Conservation (phyloP, 1,140 invertebrate species). For the Lordiphosa clarofinis region DNA sequence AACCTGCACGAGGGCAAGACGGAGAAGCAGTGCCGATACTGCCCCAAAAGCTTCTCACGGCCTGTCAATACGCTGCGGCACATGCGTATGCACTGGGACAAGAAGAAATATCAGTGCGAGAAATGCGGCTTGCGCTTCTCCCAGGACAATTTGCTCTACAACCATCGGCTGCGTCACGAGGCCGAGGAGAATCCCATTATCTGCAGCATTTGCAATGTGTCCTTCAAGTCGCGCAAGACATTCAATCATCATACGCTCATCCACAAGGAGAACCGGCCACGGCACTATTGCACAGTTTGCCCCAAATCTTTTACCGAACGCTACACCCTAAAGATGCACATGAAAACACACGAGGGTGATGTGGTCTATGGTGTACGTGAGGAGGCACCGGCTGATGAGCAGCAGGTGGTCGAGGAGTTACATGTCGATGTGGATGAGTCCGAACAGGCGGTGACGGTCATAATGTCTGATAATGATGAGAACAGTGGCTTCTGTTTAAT, state of each 20-base stretch:
- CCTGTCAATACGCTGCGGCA: conserved; percentile 71
- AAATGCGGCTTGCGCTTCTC: conserved; percentile 72
- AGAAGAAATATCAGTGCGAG: conserved; percentile 76
- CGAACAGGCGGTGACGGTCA: conserved; percentile 63
- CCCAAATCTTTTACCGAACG: conserved; percentile 73
- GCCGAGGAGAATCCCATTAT: conserved; percentile 75
- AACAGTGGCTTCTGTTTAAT: conserved; percentile 61
- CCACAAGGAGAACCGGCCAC: conserved; percentile 68
- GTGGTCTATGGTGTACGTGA: conserved; percentile 58
- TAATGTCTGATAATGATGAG: conserved; percentile 63
- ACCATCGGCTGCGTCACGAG: conserved; percentile 68
- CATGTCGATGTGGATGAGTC: conserved; percentile 68
- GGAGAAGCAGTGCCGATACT: conserved; percentile 72
- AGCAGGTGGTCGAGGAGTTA: conserved; percentile 62
- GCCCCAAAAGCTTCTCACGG: conserved; percentile 65
- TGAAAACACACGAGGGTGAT: conserved; percentile 69
- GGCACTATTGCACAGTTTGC: conserved; percentile 66
- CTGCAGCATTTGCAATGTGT: conserved; percentile 73
- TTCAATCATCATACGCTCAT: conserved; percentile 74
- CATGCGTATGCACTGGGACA: conserved; percentile 78
- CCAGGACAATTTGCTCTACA: conserved; percentile 68
- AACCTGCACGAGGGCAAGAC: conserved; percentile 74
- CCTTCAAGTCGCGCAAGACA: conserved; percentile 71
- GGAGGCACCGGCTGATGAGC: conserved; percentile 50
- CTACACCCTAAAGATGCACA: conserved; percentile 77